phyloP scores from a whole-genome alignment of 2,113 vertebrate species.

The Petrocephalus microphthalmus region DNA sequence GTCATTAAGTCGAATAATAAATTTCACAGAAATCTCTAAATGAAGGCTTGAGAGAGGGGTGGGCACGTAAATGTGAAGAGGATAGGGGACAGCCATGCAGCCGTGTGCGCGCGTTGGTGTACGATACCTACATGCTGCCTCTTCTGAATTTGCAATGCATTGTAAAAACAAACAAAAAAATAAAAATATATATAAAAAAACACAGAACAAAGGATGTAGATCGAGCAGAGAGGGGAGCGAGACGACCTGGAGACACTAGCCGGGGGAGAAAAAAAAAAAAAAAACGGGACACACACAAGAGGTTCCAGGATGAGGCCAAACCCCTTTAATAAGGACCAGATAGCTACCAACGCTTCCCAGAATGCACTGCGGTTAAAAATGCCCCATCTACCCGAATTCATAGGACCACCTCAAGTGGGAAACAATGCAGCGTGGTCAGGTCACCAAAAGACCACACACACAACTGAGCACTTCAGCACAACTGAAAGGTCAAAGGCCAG shows the following conservation, averaged over 20 bases:
- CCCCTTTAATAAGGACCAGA: slow-evolving; percentile 27
- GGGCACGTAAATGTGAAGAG: neutral
- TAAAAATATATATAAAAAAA: slow-evolving; percentile 18
- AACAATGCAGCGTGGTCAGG: neutral
- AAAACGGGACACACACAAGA: slow-evolving; percentile 19
- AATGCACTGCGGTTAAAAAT: neutral
- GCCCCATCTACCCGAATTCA: neutral
- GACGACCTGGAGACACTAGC: slow-evolving; percentile 47
- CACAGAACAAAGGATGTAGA: slow-evolving; percentile 59
- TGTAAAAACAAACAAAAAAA: slow-evolving; percentile 41
- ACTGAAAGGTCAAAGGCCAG: neutral
- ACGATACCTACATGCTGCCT: slow-evolving; percentile 54
- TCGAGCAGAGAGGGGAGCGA: slow-evolving; percentile 56
- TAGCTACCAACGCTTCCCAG: neutral
- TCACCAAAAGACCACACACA: no score
- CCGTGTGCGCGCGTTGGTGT: slow-evolving; percentile 26
- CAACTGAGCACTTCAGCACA: no score
- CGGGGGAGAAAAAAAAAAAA: slow-evolving; percentile 7
- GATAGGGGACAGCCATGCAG: slow-evolving; percentile 52
- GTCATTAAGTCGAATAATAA: slow-evolving; percentile 20
- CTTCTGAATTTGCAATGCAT: slow-evolving; percentile 56
- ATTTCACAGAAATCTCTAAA: slow-evolving; percentile 34
- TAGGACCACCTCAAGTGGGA: neutral
- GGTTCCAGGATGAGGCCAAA: slow-evolving; percentile 33
- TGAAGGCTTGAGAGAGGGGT: slow-evolving; percentile 15